phyloP scores from a whole-genome alignment of 2,888 invertebrate genomes.

The Heliothis peltigera region DNA sequence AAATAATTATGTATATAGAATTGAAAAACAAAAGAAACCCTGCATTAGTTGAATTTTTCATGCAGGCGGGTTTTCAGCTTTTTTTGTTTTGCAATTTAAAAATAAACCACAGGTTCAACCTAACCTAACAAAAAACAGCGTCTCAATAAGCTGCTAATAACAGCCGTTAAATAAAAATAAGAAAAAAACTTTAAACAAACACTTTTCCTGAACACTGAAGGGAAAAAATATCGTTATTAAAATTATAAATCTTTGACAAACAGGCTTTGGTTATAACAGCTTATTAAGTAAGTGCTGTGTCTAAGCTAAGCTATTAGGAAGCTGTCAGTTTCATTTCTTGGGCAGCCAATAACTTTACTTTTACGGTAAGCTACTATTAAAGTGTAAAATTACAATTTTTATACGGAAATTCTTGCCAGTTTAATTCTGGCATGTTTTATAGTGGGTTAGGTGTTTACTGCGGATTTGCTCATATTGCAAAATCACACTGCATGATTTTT shows the following conservation, averaged over 20 bases:
- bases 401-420: conserved; percentile 4
- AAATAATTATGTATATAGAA: too few relatives aligned
- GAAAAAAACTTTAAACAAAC: conserved; percentile 10
- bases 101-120: too few relatives aligned
- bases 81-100: too few relatives aligned
- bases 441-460: neutral
- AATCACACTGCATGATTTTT: too few relatives aligned
- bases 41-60: too few relatives aligned
- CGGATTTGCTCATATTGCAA: neutral
- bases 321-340: conserved; percentile 48
- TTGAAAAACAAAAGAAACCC: too few relatives aligned
- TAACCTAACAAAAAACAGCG: neutral
- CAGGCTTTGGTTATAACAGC: conserved; percentile 24
- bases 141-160: neutral
- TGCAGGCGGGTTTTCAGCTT: too few relatives aligned
- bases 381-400: conserved; percentile 16
- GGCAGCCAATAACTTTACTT: neutral
- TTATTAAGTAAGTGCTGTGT: conserved; percentile 41
- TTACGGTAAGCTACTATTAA: conserved; percentile 15
- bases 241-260: conserved; percentile 22
- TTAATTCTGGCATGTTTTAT: neutral
- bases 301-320: conserved; percentile 42
- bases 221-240: conserved; percentile 31
- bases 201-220: conserved; percentile 11
- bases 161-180: neutral